phyloP scores from a whole-genome alignment of 1,140 invertebrate species.

The Drosophila bifasciata region DNA sequence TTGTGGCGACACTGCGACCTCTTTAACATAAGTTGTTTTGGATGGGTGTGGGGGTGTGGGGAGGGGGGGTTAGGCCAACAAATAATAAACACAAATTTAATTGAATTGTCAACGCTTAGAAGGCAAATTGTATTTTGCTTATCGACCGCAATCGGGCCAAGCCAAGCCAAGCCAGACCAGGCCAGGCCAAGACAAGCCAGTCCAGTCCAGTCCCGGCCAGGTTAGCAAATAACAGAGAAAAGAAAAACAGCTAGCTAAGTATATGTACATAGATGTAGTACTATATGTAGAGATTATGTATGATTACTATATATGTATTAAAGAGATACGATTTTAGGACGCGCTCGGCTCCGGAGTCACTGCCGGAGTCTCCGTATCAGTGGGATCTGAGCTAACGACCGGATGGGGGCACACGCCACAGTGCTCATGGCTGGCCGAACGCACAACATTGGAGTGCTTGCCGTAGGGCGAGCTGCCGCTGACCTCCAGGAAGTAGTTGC shows the following conservation, averaged over 20 bases:
- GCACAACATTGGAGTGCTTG: not conserved
- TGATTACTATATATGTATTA: too few species aligned
- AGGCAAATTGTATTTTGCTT: conserved; percentile 31
- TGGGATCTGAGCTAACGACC: too few species aligned
- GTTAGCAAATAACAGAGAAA: conserved; percentile 7
- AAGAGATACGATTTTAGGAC: not conserved
- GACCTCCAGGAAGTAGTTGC: conserved; percentile 77
- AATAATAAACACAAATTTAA: conserved; percentile 60
- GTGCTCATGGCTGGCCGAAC: not conserved
- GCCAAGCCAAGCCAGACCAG: conserved; percentile 2
- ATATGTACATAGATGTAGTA: not conserved
- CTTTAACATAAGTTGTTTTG: conserved; percentile 43
- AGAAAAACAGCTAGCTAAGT: not conserved
- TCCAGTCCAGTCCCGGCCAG: too few species aligned
- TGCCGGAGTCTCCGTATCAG: not conserved
- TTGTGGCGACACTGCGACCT: conserved; percentile 44
- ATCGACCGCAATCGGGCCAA: conserved; percentile 17
- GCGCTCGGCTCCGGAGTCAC: not conserved
- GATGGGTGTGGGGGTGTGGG: too few species aligned
- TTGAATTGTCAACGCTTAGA: conserved; percentile 68
- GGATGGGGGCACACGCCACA: conserved; percentile 50
- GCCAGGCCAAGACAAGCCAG: too few species aligned
- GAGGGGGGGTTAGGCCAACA: too few species aligned
- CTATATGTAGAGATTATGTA: too few species aligned
- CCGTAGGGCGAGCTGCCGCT: conserved; percentile 58